These are phyloP conservation scores for Caenorhabditis doughertyi DNA, from an alignment of 2,888 invertebrate genomes.

Conservation along the genomic window DNA sequence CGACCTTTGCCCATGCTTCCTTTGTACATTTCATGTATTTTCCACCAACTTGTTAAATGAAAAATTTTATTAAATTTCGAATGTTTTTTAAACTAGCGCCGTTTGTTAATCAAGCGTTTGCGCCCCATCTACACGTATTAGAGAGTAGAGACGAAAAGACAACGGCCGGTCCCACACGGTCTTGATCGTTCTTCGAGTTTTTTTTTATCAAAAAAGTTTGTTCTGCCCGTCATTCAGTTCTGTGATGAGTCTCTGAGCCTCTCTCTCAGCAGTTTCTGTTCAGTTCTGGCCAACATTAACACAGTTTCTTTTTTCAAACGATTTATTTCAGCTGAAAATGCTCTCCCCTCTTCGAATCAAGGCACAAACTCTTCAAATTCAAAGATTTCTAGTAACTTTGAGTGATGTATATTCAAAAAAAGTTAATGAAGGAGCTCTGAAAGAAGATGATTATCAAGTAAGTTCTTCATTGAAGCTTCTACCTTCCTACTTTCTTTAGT, in stretches of 20 bases:
- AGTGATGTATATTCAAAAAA: conserved; percentile 64
- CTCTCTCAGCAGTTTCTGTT: conserved; percentile 36
- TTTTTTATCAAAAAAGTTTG: conserved; percentile 34
- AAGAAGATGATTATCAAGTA: conserved; percentile 63
- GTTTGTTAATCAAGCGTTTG: background rate
- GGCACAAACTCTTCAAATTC: conserved; percentile 19
- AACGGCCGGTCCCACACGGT: conserved; percentile 27
- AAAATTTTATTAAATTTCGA: conserved; percentile 15
- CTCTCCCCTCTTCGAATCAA: conserved; percentile 24
- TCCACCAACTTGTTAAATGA: conserved; percentile 30
- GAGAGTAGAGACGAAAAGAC: conserved; percentile 14
- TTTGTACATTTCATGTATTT: background rate
- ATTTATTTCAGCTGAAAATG: conserved; percentile 33
- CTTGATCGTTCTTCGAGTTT: conserved; percentile 38
- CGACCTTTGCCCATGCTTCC: too few species aligned
- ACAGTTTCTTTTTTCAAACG: conserved; percentile 19
- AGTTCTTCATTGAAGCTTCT: background rate
- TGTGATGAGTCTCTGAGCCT: conserved; percentile 39
- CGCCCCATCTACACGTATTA: background rate
- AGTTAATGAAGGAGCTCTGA: conserved; percentile 59
- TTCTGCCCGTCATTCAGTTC: conserved; percentile 24
- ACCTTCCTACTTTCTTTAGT: too few species aligned
- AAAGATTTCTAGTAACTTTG: conserved; percentile 53
- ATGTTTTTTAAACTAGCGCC: background rate
- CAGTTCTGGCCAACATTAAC: background rate